Base-by-base conservation (phyloP, 2,888 invertebrate species). In the Mongoloraphidia duomilia region DNA sequence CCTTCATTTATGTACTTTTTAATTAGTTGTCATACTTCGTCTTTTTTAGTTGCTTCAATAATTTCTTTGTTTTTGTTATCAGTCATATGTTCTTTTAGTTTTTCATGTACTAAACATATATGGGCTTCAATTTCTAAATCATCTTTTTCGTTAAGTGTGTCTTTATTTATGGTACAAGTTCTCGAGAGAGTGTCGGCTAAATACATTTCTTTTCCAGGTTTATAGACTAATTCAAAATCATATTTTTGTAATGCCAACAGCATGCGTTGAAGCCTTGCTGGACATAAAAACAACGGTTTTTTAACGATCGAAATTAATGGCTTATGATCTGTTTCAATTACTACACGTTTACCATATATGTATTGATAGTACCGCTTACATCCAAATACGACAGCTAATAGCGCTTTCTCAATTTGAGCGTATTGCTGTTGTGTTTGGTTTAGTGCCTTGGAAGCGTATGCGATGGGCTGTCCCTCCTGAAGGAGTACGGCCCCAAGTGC, bases 361-460 rank as follows among this genome's bases (percentile, higher is more conserved):
- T 62, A 65, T 49, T 61, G 59, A 13, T 60, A 57, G 50, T 63
- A 65, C 48, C 59, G 59, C 26, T 55, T 46, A 47, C 60, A 60
- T 6, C 54, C 61, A 53, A 63, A 62, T 9, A 50, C 52, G 38
- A 64, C 61, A 2, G 64, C 63, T 36, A 62, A 46, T 9, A 59
- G 53, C 50, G 64, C 63, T 52, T 63, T 62, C 47, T 64, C 62
- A 8, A 63, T 62, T 49, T 62, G 61, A 13, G 59, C 55, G 53
- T 60, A 62, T 9, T 49, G 54, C 41, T 53, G 26, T 53, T 63
- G 59, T 8, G 58, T 59, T 34, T 44, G 45, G 11, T 46, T 50
- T 34, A 63, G 47, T 1, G 60, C 50, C 52, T 56, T 58, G 36
- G 62, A 61, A 9, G 62, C 64, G 55, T 62, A 65, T 8, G 58